Conservation (phyloP, 2,797 vertebrate genomes). For the Hemitrygon akajei region DNA sequence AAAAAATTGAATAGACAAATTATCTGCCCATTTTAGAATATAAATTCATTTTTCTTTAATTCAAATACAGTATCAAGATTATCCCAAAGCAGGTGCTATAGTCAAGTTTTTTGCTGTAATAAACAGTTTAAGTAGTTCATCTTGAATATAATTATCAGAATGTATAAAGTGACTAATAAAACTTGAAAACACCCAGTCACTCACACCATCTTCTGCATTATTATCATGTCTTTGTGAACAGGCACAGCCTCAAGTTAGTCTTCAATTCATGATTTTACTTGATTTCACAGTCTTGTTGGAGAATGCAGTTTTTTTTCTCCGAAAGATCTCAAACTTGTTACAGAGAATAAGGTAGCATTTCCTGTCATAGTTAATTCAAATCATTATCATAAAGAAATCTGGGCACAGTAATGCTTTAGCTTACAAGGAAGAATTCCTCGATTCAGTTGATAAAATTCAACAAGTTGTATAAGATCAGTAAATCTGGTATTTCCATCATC, state of each 20-base stretch:
- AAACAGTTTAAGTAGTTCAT: not conserved
- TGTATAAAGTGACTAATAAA: slow-evolving; percentile 26
- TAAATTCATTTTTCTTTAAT: slow-evolving; percentile 21
- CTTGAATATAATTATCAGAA: not conserved
- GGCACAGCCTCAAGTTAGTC: not conserved
- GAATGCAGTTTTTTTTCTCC: not conserved
- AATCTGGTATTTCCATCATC: slow-evolving; percentile 96
- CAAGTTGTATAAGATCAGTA: slow-evolving; percentile 94
- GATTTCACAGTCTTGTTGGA: slow-evolving; percentile 21
- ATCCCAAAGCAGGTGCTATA: slow-evolving; percentile 9
- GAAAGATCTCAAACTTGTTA: not conserved
- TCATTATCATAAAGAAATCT: slow-evolving; percentile 89
- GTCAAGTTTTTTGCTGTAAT: slow-evolving; percentile 1
- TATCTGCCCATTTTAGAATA: not conserved
- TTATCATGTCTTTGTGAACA: slow-evolving; percentile 15
- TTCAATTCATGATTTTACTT: slow-evolving; percentile 16
- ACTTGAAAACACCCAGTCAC: slow-evolving; percentile 3
- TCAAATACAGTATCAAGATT: slow-evolving; percentile 21
- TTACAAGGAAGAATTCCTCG: slow-evolving; percentile 93
- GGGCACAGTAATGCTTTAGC: slow-evolving; percentile 94
- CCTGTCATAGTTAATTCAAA: slow-evolving; percentile 16
- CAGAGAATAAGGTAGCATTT: slow-evolving; percentile 20
- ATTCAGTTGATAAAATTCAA: slow-evolving; percentile 99
- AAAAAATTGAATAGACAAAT: not conserved
- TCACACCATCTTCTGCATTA: slow-evolving; percentile 19